These are phyloP conservation scores for Amphiprion ocellaris DNA, from an alignment of 2,113 vertebrate species.

Conservation along the genomic window DNA sequence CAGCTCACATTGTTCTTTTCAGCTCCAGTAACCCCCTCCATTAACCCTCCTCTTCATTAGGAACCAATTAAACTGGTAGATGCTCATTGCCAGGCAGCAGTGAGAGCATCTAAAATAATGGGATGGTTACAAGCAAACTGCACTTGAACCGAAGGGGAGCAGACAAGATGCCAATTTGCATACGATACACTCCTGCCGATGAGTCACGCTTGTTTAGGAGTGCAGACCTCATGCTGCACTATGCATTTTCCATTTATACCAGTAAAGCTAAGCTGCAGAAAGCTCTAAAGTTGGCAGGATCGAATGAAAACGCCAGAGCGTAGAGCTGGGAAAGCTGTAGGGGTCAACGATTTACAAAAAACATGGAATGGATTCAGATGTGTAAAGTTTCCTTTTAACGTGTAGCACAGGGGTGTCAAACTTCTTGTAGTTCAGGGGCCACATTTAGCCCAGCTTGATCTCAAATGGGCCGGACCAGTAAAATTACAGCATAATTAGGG, in stretches of 20 bases:
- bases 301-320: neutral
- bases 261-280: slow-evolving; percentile 5
- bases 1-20: slow-evolving; percentile 47
- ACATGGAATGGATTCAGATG: neutral
- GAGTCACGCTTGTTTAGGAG: slow-evolving; percentile 25
- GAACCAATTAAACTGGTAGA: slow-evolving; percentile 55
- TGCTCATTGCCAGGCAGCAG: slow-evolving; percentile 28
- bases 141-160: slow-evolving; percentile 31
- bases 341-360: neutral
- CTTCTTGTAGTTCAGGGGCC: too few species aligned
- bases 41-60: slow-evolving; percentile 56
- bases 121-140: slow-evolving; percentile 31
- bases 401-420: too few species aligned
- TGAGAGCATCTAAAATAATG: slow-evolving; percentile 19
- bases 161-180: slow-evolving; percentile 26
- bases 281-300: neutral
- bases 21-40: slow-evolving; percentile 49
- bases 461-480: too few species aligned
- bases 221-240: neutral
- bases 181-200: slow-evolving; percentile 18
- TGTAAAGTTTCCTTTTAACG: neutral
- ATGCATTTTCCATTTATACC: slow-evolving; percentile 9
- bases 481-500: too few species aligned
- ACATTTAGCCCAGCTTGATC: too few species aligned
- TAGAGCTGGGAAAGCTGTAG: neutral